These are phyloP conservation scores for Dorcus parallelipipedus DNA, from an alignment of 2,888 invertebrate genomes.

Conservation along the genomic window DNA sequence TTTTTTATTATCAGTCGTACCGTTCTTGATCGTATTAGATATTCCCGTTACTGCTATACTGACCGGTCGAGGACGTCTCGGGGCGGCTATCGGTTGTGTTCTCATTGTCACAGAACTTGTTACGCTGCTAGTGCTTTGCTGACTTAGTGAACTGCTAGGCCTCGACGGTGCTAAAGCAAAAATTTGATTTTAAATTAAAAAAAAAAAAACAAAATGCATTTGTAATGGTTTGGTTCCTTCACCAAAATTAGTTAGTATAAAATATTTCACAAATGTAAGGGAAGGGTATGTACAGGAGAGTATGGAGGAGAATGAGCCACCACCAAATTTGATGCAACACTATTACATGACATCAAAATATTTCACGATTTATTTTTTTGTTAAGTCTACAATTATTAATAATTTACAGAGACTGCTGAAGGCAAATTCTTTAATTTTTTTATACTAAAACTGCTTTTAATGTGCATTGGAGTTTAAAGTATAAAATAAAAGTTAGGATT, in stretches of 20 bases:
- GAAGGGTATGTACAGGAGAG: slow-evolving; percentile 13
- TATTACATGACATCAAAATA: too few relatives aligned
- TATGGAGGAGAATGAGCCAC: slow-evolving; percentile 28
- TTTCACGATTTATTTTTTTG: too few relatives aligned
- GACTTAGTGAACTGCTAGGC: slow-evolving; percentile 84
- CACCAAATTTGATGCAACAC: slow-evolving; percentile 18
- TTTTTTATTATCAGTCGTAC: slow-evolving; percentile 27
- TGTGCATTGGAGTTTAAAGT: too few relatives aligned
- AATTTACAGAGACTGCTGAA: not conserved
- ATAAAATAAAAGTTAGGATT: too few relatives aligned
- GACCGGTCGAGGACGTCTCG: slow-evolving; percentile 72
- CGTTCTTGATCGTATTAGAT: slow-evolving; percentile 46
- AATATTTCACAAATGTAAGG: slow-evolving; percentile 7
- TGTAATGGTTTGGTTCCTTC: not conserved
- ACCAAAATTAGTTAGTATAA: not conserved
- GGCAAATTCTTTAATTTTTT: not conserved
- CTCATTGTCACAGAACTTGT: slow-evolving; percentile 56
- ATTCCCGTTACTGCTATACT: slow-evolving; percentile 85
- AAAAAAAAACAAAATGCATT: too few relatives aligned
- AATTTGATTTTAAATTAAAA: too few relatives aligned
- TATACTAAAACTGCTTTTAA: too few relatives aligned
- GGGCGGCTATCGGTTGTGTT: slow-evolving; percentile 59
- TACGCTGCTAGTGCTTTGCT: slow-evolving; percentile 62
- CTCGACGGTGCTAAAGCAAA: slow-evolving; percentile 63
- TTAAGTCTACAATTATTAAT: not conserved